Evolutionary conservation across 2,797 vertebrate genomes (phyloP), one percentile per base, ranked within the genome.

Genomic region (Myotis findleyi): DNA sequence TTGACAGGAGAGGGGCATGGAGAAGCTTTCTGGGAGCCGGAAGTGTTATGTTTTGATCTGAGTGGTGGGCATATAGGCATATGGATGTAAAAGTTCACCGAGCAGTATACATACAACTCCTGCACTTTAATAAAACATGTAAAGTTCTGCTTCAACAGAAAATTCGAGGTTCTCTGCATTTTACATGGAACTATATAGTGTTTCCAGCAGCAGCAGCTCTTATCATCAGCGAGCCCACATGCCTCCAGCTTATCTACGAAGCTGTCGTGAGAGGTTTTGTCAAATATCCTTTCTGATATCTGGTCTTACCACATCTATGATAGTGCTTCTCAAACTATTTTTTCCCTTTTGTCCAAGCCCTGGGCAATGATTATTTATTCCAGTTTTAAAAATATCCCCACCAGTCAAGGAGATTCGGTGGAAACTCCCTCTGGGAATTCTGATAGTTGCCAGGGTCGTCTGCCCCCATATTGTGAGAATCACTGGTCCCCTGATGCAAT

Each of bases 361-460:
- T 51, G 0, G 41, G 9, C 3, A 66, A 30, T 66, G 51, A 87
- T 73, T 69, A 68, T 83, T 69, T 92, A 77, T 59, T 87, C 44
- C 7, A 51, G 9, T 68, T 84, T 91, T 33, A 10, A 44, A 76
- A 79, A 62, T 33, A 41, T 55, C 27, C 89, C 68, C 59, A 76
- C 30, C 10, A 69, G 11, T 38, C 89, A 91, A 92, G 18, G 27
- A 49, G 38, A 75, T 79, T 23, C 69, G 30, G 25, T 89, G 49
- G 55, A 93, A 84, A 76, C 14, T 69, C 23, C 79, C n/a, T 83
- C 23, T 81, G 83, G 57, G 71, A 81, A 64, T 92, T 83, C 75
- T 68, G 64, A 82, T 20, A 77, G 51, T 62, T 89, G 36, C n/a
- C 23, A 21, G 36, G 20, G 51, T 5, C 23, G 47, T 27, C 85